A percentile compares a stretch with the other conserved stretches of the same genome.
phyloP scores from a whole-genome alignment of 2,113 vertebrate genomes.

The Platycercus adscitus region DNA sequence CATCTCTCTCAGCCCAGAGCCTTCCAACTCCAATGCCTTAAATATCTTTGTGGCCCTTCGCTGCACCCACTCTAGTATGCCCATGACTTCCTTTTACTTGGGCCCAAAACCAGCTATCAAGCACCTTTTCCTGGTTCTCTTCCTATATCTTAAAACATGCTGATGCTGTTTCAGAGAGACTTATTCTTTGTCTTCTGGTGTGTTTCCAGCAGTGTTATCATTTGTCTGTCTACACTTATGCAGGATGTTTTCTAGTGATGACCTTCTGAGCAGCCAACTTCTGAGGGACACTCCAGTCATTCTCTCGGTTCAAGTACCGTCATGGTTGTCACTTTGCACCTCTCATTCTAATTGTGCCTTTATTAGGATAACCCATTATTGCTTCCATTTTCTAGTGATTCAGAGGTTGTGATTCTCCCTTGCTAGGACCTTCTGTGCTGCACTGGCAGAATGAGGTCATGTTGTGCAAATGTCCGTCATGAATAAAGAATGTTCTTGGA shows the following conservation, averaged over 20 bases:
- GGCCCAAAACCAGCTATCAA: background rate
- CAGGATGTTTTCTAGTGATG: background rate
- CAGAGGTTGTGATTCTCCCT: background rate
- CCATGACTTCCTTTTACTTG: background rate
- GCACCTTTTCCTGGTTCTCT: background rate
- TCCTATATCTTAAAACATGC: background rate
- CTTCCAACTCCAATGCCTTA: background rate
- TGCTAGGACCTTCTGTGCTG: background rate
- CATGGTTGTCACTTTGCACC: background rate
- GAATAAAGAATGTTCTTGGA: conserved; percentile 2
- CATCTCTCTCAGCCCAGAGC: background rate
- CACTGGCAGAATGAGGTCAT: background rate
- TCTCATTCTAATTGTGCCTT: background rate
- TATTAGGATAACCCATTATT: background rate
- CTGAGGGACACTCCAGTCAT: background rate
- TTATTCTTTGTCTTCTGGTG: background rate
- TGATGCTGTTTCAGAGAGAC: background rate
- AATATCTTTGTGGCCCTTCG: background rate
- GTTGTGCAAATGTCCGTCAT: background rate
- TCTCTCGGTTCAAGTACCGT: background rate
- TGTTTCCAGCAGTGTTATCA: background rate
- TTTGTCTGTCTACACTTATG: background rate
- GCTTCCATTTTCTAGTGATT: background rate
- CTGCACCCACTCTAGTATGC: background rate
- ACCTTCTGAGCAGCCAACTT: background rate